Evolutionary conservation across 2,797 vertebrate species (phyloP).

Genomic region (Enteromius argenteus): DNA sequence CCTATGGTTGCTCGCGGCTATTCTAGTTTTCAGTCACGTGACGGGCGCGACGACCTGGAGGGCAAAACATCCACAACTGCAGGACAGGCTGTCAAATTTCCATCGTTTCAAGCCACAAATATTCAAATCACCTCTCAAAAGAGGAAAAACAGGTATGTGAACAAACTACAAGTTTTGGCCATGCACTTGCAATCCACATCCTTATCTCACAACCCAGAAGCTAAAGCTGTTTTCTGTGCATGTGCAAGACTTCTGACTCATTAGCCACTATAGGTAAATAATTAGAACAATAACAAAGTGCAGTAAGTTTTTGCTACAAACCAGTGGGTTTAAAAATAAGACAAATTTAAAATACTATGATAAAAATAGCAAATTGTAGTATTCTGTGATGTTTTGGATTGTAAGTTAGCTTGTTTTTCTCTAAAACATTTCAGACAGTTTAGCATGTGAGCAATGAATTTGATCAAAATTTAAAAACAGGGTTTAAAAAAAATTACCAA

Average conservation of each 20-base stretch:
- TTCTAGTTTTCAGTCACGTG: not conserved
- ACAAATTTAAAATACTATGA: too few species aligned
- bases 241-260: not conserved
- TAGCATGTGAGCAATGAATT: not conserved
- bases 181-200: not conserved
- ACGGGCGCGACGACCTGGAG: not conserved
- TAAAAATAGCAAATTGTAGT: too few species aligned
- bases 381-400: not conserved
- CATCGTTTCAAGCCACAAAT: not conserved
- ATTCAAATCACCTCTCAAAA: conserved; percentile 13
- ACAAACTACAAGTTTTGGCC: not conserved
- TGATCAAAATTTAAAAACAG: not conserved
- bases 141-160: not conserved
- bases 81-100: not conserved
- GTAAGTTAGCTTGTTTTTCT: not conserved
- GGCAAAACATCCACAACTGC: not conserved
- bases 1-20: not conserved
- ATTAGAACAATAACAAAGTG: not conserved
- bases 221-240: not conserved
- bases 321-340: too few species aligned
- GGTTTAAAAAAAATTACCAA: not conserved
- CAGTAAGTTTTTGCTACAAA: too few species aligned
- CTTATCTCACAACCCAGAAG: not conserved
- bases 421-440: not conserved
- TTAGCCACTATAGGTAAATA: not conserved